Percentiles rank a stretch among this genome's conserved stretches.
Evolutionary conservation across 2,888 invertebrate species (phyloP).

Genomic region (Lathronympha strigana): DNA sequence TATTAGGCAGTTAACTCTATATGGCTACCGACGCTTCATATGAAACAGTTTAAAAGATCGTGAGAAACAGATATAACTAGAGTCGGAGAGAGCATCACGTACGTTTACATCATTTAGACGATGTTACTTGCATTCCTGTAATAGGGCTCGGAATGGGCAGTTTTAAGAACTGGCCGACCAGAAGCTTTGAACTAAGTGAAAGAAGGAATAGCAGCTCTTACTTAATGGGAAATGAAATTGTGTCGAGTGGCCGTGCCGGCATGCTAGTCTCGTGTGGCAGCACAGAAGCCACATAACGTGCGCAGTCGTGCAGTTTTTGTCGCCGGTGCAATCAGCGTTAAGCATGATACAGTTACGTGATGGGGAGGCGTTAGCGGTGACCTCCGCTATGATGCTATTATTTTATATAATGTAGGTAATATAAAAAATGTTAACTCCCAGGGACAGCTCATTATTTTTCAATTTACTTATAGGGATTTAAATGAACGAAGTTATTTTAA

Average conservation of each 20-base stretch:
- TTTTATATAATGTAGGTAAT: not conserved
- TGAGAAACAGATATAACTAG: slow-evolving; percentile 36
- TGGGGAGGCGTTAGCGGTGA: slow-evolving; percentile 40
- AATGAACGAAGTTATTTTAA: no score
- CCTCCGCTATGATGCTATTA: slow-evolving; percentile 1
- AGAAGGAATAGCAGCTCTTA: slow-evolving; percentile 32
- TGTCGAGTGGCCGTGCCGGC: slow-evolving; percentile 41
- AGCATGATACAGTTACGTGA: slow-evolving; percentile 61
- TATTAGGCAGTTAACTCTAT: slow-evolving; percentile 19
- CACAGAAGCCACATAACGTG: slow-evolving; percentile 44
- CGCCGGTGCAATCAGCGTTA: slow-evolving; percentile 57
- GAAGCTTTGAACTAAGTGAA: slow-evolving; percentile 19
- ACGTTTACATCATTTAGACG: slow-evolving; percentile 30
- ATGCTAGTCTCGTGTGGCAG: slow-evolving; percentile 27
- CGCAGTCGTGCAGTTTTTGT: slow-evolving; percentile 55
- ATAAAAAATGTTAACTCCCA: no score
- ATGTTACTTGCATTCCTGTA: slow-evolving; percentile 35
- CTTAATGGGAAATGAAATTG: slow-evolving; percentile 42
- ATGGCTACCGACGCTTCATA: slow-evolving; percentile 29
- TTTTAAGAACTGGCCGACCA: slow-evolving; percentile 20
- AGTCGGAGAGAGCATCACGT: slow-evolving; percentile 23
- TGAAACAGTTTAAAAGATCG: slow-evolving; percentile 29
- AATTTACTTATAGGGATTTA: not conserved
- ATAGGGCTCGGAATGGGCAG: slow-evolving; percentile 28
- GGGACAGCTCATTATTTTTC: no score